Base-by-base conservation (phyloP, 1,140 invertebrate genomes). In the Bombus pyrosoma region DNA sequence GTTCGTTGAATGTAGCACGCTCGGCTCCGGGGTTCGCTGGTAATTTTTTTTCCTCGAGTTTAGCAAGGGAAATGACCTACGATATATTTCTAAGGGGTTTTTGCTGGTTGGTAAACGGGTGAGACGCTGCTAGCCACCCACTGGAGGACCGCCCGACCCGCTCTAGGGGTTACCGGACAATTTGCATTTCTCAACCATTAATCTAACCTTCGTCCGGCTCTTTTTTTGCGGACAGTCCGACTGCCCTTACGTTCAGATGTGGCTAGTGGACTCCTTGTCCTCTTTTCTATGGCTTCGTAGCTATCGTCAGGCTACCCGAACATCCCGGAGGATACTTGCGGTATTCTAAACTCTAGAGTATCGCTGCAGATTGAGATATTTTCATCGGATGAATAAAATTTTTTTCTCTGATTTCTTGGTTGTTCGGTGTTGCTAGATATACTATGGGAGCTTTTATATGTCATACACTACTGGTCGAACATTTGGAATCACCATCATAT, bases 151-250 rank as follows among this genome's bases (percentile, higher is more conserved):
- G 82, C 79, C 84, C 12, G 43, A 83, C 77, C 75, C 66, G 78
- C 89, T 85, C 81, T 72, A 69, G 86, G 88, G 87, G 89, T 89
- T 89, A 87, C 87, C 91, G 90, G 91, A 93, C 93, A 93, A 94
- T 94, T 94, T 93, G 91, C 93, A 94, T 94, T 94, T 94, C 93
- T 94, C 93, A 93, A 89, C 93, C 93, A 94, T 94, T 94, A 94
- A 94, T 94, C 93, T 93, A 92, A 93, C 92, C 92, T 93, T 90
- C 92, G 85, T 90, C 87, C 87, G 66, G 71, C 89, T 89, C 86
- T 83, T 89, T 92, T 92, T 91, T 80, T 83, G 81, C 62, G 34
- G 82, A 87, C 86, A 86, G 32, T 74, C 81, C 22, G 74, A 81
- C 73, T 81, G 71, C 76, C 81, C 89, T 84, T 87, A 75, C 82